These are phyloP conservation scores for Theretra japonica DNA, from an alignment of 2,888 invertebrate species.

Conservation along the genomic window DNA sequence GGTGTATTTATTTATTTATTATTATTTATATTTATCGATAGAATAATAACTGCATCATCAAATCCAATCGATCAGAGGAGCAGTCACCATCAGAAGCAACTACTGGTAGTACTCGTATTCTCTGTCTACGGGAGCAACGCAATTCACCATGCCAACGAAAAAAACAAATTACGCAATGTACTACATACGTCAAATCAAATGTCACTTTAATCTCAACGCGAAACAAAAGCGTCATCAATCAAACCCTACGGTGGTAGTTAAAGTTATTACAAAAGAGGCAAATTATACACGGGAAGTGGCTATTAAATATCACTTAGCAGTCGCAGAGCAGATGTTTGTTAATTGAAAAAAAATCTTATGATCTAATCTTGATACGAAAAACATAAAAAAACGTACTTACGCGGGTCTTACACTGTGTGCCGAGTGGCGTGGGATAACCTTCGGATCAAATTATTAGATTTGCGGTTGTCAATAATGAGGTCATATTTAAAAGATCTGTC, in stretches of 20 bases:
- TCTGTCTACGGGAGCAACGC: too few relatives aligned
- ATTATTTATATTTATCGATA: too few relatives aligned
- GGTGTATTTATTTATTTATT: too few relatives aligned
- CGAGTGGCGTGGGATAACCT: background rate
- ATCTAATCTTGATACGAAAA: slow-evolving; percentile 35
- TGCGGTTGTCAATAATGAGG: background rate
- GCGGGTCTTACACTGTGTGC: background rate
- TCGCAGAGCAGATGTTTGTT: slow-evolving; percentile 46
- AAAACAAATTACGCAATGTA: background rate
- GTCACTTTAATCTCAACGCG: slow-evolving; percentile 3
- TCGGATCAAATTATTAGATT: background rate
- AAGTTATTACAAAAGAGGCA: slow-evolving; percentile 15
- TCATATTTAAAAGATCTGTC: too few relatives aligned
- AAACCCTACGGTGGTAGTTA: slow-evolving; percentile 17
- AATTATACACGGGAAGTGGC: slow-evolving; percentile 55
- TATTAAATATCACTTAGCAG: slow-evolving; percentile 69
- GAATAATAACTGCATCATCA: too few relatives aligned
- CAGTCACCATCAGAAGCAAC: background rate
- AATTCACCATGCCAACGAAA: background rate
- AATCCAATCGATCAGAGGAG: too few relatives aligned
- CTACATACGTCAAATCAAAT: background rate
- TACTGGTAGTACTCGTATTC: too few relatives aligned
- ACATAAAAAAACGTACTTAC: slow-evolving; percentile 14
- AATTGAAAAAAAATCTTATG: slow-evolving; percentile 54
- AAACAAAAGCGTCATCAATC: slow-evolving; percentile 46